A percentile compares a stretch with the other conserved stretches of the same genome.
Conservation (phyloP, 2,797 vertebrate species). For the Lithobates pipiens region DNA sequence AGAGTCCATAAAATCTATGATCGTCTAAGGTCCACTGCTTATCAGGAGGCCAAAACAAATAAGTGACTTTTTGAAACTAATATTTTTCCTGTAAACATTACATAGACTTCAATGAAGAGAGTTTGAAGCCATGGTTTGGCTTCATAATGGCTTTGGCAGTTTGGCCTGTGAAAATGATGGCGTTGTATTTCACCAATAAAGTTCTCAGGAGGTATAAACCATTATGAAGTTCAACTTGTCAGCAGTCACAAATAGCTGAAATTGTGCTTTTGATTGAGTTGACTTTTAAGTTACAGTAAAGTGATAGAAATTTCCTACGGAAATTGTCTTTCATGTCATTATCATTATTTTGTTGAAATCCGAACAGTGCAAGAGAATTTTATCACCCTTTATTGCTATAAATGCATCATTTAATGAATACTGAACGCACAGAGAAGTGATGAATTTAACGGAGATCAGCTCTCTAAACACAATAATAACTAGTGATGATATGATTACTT, state of each 20-base stretch:
- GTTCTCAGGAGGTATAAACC: too few species aligned
- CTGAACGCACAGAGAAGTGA: slow-evolving; percentile 46
- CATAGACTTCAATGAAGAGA: too few species aligned
- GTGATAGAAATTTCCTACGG: not conserved
- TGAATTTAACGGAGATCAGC: slow-evolving; percentile 64
- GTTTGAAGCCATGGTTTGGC: too few species aligned
- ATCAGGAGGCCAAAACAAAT: not conserved
- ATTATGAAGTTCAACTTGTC: not conserved
- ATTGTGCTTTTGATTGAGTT: not conserved
- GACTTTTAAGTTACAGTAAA: not conserved
- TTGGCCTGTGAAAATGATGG: too few species aligned
- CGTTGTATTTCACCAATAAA: too few species aligned
- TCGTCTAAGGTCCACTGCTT: not conserved
- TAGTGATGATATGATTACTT: slow-evolving; percentile 68
- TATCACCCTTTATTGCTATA: slow-evolving; percentile 64
- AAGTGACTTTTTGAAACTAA: not conserved
- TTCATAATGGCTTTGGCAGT: too few species aligned
- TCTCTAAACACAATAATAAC: slow-evolving; percentile 65
- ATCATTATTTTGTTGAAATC: not conserved
- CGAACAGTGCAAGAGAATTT: slow-evolving; percentile 5
- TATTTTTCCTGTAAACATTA: not conserved
- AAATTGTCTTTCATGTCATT: slow-evolving; percentile 26
- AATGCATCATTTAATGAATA: slow-evolving; percentile 69
- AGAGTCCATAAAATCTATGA: too few species aligned
- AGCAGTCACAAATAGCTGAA: not conserved